These are phyloP conservation scores for Rhizomys pruinosus DNA, from an alignment of 2,113 vertebrate genomes.

Conservation along the genomic window DNA sequence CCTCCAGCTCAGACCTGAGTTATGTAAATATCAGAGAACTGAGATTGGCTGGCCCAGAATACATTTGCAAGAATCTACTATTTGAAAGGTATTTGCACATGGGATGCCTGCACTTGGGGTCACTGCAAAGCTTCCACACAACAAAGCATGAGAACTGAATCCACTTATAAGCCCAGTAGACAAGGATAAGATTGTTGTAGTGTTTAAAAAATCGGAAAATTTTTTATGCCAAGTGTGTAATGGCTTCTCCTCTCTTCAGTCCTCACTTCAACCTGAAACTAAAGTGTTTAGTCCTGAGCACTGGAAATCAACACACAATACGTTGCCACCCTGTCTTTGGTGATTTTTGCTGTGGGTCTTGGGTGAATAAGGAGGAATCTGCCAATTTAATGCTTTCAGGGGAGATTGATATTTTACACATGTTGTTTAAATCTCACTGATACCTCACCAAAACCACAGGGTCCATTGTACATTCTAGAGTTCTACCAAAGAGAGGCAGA, in stretches of 20 bases:
- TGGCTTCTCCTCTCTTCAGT: neutral
- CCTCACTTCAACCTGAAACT: too few relatives aligned
- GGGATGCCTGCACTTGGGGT: neutral
- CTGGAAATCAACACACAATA: neutral
- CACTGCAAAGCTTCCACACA: slow-evolving; percentile 5
- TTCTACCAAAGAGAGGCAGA: neutral
- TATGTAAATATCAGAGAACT: slow-evolving; percentile 50
- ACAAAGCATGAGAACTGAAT: neutral
- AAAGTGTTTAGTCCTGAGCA: neutral
- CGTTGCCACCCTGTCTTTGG: neutral
- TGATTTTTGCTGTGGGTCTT: neutral
- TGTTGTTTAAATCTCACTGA: neutral
- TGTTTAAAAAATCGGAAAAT: neutral
- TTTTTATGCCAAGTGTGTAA: neutral
- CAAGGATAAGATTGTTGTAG: neutral
- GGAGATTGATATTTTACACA: neutral
- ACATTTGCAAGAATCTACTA: slow-evolving; percentile 43
- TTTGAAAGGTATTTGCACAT: slow-evolving; percentile 41
- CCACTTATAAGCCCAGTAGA: neutral
- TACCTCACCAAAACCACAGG: neutral
- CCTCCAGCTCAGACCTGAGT: slow-evolving; percentile 13
- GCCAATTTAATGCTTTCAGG: neutral
- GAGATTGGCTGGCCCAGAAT: neutral
- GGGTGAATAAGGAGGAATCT: neutral
- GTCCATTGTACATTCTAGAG: neutral